phyloP scores from a whole-genome alignment of 30 jellyfish, hydroid and myxozoan genomes.

The Pelagia noctiluca region DNA sequence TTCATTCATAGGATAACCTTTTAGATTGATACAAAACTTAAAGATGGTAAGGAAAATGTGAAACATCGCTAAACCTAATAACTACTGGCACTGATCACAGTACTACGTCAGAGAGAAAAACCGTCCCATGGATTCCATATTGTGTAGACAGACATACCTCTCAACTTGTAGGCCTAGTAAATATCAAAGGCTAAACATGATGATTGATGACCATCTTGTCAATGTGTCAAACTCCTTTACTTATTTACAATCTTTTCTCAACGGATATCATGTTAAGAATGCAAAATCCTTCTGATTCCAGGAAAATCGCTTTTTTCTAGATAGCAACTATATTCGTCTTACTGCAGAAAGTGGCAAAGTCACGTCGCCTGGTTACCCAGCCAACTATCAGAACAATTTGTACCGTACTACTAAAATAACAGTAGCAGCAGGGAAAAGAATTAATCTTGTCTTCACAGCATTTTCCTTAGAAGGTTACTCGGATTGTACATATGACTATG shows the following conservation, averaged over 20 bases:
- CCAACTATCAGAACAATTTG: constrained; percentile 25
- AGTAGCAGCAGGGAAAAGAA: background rate
- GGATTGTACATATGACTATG: background rate
- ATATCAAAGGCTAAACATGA: background rate
- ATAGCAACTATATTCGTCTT: constrained; percentile 63
- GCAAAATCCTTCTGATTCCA: background rate
- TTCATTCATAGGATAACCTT: too few species aligned
- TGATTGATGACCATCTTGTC: too few species aligned
- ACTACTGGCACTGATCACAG: too few species aligned
- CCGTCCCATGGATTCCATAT: too few species aligned
- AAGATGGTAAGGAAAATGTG: too few species aligned
- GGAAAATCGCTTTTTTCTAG: background rate
- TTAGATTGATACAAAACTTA: too few species aligned
- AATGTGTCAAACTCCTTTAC: too few species aligned
- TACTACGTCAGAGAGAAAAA: too few species aligned
- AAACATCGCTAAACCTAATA: too few species aligned
- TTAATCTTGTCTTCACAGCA: constrained; percentile 9
- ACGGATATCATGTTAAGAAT: too few species aligned
- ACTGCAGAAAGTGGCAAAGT: constrained; percentile 54
- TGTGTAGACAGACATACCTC: too few species aligned
- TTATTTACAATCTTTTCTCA: too few species aligned
- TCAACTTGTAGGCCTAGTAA: background rate
- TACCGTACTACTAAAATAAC: constrained; percentile 41
- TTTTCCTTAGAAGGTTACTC: background rate
- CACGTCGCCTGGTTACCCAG: constrained; percentile 66